These are phyloP conservation scores for Microtus richardsoni DNA, from an alignment of 2,113 vertebrate species.

Conservation along the genomic window DNA sequence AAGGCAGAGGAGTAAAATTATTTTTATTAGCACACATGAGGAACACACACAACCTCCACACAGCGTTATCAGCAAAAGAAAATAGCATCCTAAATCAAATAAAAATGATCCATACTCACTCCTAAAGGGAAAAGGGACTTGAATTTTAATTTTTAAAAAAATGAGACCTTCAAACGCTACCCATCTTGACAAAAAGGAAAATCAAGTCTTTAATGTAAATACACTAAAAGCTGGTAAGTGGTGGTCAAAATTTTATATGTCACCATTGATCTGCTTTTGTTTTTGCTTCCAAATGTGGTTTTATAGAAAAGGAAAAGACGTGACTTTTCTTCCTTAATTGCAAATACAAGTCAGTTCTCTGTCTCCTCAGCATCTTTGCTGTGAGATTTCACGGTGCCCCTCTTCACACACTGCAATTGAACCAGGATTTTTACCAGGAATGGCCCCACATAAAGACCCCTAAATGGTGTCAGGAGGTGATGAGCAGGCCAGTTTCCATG, in stretches of 20 bases:
- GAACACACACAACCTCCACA: not conserved
- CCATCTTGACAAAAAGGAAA: not conserved
- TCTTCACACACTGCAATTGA: not conserved
- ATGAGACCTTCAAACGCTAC: not conserved
- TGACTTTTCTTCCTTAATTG: not conserved
- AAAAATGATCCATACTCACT: not conserved
- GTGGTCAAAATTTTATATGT: not conserved
- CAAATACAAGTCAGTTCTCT: not conserved
- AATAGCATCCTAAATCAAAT: not conserved
- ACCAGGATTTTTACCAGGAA: not conserved
- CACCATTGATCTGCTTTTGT: not conserved
- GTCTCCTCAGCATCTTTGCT: not conserved
- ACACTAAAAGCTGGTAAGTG: not conserved
- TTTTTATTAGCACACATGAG: constrained; percentile 3
- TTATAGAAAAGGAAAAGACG: not conserved
- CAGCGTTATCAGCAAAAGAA: not conserved
- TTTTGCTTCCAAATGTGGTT: constrained; percentile 6
- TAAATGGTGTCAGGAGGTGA: not conserved
- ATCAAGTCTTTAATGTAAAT: not conserved
- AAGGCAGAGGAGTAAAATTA: constrained; percentile 37
- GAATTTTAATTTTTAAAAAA: constrained; percentile 1
- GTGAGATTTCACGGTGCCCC: not conserved
- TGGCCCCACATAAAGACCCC: not conserved
- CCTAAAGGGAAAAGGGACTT: not conserved
- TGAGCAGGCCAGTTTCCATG: not conserved